phyloP scores from a whole-genome alignment of 2,888 invertebrate species.

The Trypoxylon attenuatum region DNA sequence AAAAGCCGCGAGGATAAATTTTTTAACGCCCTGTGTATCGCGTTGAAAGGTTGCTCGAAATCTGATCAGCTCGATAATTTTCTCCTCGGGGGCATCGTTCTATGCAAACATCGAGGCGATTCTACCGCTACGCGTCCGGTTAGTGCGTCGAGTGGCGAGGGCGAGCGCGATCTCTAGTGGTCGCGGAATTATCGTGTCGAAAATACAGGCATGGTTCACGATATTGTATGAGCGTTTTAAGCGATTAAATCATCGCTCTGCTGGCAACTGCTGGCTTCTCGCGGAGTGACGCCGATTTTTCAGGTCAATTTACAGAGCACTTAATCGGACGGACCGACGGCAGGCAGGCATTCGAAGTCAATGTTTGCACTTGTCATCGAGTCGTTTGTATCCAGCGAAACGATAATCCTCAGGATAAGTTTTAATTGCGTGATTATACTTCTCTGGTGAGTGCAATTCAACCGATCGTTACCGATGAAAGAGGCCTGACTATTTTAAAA shows the following conservation, averaged over 20 bases:
- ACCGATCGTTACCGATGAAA: too few species aligned
- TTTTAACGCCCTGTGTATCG: too few species aligned
- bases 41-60: too few species aligned
- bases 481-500: too few species aligned
- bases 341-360: slow-evolving; percentile 32
- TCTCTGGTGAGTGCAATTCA: too few species aligned
- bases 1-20: too few species aligned
- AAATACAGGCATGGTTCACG: too few species aligned
- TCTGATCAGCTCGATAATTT: too few species aligned
- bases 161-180: slow-evolving; percentile 18
- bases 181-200: slow-evolving; percentile 33
- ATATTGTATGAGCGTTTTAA: slow-evolving; percentile 28
- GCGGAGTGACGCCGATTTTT: slow-evolving; percentile 42
- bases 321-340: slow-evolving; percentile 37
- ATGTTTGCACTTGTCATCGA: slow-evolving; percentile 36
- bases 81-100: too few species aligned
- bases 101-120: too few species aligned
- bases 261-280: slow-evolving; percentile 10
- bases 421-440: slow-evolving; percentile 20
- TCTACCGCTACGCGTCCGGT: too few species aligned
- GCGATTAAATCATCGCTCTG: slow-evolving; percentile 41
- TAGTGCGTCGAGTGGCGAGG: background rate
- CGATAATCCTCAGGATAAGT: slow-evolving; percentile 13
- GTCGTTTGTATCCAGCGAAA: slow-evolving; percentile 22
- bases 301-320: slow-evolving; percentile 47